These are phyloP conservation scores for Alauda arvensis DNA, from an alignment of 2,797 vertebrate genomes.

Conservation along the genomic window DNA sequence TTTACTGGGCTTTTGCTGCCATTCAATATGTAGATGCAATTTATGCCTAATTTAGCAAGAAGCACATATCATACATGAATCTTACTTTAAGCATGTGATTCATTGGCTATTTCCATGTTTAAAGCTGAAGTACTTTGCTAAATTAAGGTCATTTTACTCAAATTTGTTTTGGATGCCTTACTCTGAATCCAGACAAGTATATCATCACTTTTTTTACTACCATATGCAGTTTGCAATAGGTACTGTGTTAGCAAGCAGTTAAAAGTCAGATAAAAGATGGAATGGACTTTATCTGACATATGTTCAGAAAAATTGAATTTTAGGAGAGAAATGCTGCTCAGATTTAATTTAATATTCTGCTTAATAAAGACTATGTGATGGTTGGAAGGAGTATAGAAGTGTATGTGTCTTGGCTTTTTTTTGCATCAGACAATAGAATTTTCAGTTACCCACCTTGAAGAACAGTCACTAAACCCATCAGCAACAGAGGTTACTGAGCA, in stretches of 20 bases:
- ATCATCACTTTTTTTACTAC: slow-evolving; percentile 1
- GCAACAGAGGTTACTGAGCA: neutral
- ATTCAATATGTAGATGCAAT: neutral
- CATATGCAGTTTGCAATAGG: neutral
- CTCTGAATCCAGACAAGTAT: slow-evolving; percentile 21
- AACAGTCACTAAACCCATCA: neutral
- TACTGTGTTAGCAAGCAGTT: slow-evolving; percentile 14
- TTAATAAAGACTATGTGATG: slow-evolving; percentile 61
- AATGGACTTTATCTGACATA: neutral
- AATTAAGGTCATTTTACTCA: slow-evolving; percentile 8
- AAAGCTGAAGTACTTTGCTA: slow-evolving; percentile 16
- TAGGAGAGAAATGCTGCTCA: slow-evolving; percentile 19
- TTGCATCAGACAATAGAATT: neutral
- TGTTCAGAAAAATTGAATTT: slow-evolving; percentile 40
- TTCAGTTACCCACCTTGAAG: neutral
- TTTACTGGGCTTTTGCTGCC: slow-evolving; percentile 14
- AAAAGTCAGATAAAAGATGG: neutral
- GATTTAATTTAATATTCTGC: slow-evolving; percentile 53
- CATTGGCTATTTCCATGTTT: slow-evolving; percentile 6
- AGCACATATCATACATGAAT: neutral
- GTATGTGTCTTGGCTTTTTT: slow-evolving; percentile 36
- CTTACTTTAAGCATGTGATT: slow-evolving; percentile 24
- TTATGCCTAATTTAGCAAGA: slow-evolving; percentile 31
- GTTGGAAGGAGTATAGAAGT: slow-evolving; percentile 35
- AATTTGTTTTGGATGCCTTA: slow-evolving; percentile 45